Evolutionary conservation across 2,888 invertebrate genomes (phyloP), one percentile per base, ranked within the genome.

Genomic region (Drosophila paracracens): DNA sequence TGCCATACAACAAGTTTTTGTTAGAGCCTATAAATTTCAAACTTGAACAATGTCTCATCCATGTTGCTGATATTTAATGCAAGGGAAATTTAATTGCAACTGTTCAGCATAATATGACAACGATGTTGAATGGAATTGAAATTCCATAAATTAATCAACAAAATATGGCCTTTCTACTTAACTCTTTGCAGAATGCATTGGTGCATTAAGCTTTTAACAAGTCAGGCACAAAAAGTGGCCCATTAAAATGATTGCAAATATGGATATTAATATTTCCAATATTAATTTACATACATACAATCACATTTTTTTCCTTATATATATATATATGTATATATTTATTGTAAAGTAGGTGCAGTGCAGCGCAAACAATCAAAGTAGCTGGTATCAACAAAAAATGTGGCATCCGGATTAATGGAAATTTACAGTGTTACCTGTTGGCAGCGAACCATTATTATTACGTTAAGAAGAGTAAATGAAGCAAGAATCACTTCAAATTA

Each of bases 241-340:
- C 82, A 82, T 86, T 89, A 85, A 88, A 78, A 76, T 88, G 78
- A 88, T 89, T 86, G 78, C 78, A 82, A 75, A 74, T 77, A 33
- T 66, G 38, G 35, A 56, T 57, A 29, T 54, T 51, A 43, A 56
- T 46, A 43, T 25, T 57, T 25, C 21, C 33, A 43, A 56, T 38
- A n/a, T 48, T 38, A 4, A 33, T 67, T 31, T 53, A 16, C 57
- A n/a, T 40, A 51, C 54, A 46, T 25, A n/a, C 27, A 63, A 36
- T 61, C 43, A 52, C 46, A 46, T 67, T 48, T 54, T 77, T 51
- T 8, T 16, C 7, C 7, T 16, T 38, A 10, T 18, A 18, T 18
- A 18, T 3, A 38, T 18, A 18, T 18, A 7, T 46, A 21, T n/a
- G 2, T 43, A 21, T 46, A 21, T 25, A 35, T n/a, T 38, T 27